These are phyloP conservation scores for Epinephelus lanceolatus DNA, from an alignment of 2,113 vertebrate genomes.

Conservation along the genomic window DNA sequence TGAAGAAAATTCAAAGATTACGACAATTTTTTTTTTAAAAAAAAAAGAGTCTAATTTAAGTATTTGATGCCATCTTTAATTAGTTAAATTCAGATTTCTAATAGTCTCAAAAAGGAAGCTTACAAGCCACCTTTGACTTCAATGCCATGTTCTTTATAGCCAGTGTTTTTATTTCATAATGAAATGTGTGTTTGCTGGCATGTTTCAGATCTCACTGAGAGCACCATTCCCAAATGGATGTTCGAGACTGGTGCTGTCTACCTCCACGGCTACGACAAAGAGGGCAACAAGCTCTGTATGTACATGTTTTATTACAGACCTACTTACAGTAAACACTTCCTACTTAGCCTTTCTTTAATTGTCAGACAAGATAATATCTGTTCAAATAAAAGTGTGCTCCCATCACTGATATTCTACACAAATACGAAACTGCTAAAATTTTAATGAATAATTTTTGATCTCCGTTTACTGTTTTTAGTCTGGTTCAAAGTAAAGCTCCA, in stretches of 20 bases:
- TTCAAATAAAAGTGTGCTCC: not conserved
- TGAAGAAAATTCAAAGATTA: too few species aligned
- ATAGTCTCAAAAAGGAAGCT: not conserved
- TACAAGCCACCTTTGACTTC: not conserved
- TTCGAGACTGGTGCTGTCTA: slow-evolving; percentile 92
- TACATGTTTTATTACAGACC: slow-evolving; percentile 44
- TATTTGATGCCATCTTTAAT: not conserved
- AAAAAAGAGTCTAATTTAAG: not conserved
- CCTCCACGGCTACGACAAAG: slow-evolving; percentile 97
- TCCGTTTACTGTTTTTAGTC: slow-evolving; percentile 80
- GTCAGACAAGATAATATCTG: not conserved
- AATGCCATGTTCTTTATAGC: not conserved
- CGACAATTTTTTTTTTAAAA: too few species aligned
- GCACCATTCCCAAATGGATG: slow-evolving; percentile 91
- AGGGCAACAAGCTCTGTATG: slow-evolving; percentile 97
- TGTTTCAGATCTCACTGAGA: slow-evolving; percentile 92
- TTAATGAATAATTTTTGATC: too few species aligned
- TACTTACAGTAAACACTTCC: not conserved
- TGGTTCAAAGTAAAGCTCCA: slow-evolving; percentile 97
- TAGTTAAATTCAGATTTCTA: not conserved
- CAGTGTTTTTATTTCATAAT: not conserved
- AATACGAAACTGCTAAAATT: not conserved
- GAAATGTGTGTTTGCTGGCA: slow-evolving; percentile 7
- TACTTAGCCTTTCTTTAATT: not conserved
- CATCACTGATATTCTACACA: not conserved